Conservation (phyloP, 2,113 vertebrate genomes). For the Spea multiplicata region DNA sequence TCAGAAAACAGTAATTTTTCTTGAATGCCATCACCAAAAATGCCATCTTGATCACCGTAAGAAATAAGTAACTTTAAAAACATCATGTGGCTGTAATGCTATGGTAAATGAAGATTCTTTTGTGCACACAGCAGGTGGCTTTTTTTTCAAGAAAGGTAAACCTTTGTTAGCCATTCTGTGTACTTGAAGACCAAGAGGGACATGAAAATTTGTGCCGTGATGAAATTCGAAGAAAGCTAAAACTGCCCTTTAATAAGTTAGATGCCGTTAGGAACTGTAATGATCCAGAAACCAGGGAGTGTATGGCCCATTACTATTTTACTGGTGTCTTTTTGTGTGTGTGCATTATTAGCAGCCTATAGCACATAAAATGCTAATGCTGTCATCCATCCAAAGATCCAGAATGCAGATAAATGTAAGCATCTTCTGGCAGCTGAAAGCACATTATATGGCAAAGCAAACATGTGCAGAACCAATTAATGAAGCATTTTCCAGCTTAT, state of each 20-base stretch:
- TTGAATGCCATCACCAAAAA: too few species aligned
- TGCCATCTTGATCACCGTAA: too few species aligned
- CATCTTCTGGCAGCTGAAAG: constrained; percentile 43
- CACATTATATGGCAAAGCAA: constrained; percentile 36
- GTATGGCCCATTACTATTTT: constrained; percentile 31
- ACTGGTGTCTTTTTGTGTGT: constrained; percentile 15
- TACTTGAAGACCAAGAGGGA: not conserved
- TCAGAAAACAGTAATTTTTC: too few species aligned
- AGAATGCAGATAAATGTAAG: constrained; percentile 39
- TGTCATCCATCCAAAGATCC: constrained; percentile 26
- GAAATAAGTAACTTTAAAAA: too few species aligned
- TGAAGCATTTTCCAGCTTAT: constrained; percentile 49
- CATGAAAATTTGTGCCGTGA: not conserved
- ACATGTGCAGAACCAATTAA: constrained; percentile 41
- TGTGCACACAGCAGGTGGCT: too few species aligned
- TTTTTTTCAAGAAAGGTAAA: too few species aligned
- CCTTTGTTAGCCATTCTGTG: too few species aligned
- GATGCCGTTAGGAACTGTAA: constrained; percentile 23
- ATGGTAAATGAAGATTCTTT: too few species aligned
- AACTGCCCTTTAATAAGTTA: not conserved
- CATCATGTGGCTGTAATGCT: too few species aligned
- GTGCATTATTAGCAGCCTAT: not conserved
- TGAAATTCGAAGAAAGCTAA: not conserved
- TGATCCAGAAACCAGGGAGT: constrained; percentile 23
- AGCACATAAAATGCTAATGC: constrained; percentile 16